These are phyloP conservation scores for Nyctibius grandis DNA, from an alignment of 2,797 vertebrate species.

Conservation along the genomic window DNA sequence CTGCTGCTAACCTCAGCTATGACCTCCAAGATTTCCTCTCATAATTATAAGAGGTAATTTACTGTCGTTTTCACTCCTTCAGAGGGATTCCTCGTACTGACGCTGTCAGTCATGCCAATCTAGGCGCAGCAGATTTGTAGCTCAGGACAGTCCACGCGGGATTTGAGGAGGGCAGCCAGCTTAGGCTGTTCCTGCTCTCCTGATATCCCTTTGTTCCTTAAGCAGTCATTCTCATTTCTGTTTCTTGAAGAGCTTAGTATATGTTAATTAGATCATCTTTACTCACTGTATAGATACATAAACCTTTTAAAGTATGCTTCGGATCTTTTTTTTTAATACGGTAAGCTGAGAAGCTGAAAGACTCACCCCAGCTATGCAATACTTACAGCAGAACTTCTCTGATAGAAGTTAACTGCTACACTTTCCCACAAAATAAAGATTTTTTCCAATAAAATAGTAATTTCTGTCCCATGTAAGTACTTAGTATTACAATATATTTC, in stretches of 20 bases:
- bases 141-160: fast-evolving
- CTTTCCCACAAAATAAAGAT: background rate
- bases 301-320: background rate
- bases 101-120: conserved; percentile 4
- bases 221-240: background rate
- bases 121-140: background rate
- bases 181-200: background rate
- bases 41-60: conserved; percentile 30
- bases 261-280: background rate
- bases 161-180: background rate
- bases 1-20: background rate
- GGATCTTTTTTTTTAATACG: background rate
- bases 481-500: conserved; percentile 10
- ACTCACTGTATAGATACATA: background rate
- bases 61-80: conserved; percentile 24
- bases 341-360: background rate
- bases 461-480: background rate
- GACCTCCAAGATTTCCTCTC: conserved; percentile 41
- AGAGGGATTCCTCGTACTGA: background rate
- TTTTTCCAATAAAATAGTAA: background rate
- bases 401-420: background rate
- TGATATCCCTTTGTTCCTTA: background rate
- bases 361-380: background rate
- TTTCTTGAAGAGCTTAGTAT: background rate
- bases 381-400: background rate